phyloP scores from a whole-genome alignment of 1,140 invertebrate genomes.

The Drosophila fuyamai region DNA sequence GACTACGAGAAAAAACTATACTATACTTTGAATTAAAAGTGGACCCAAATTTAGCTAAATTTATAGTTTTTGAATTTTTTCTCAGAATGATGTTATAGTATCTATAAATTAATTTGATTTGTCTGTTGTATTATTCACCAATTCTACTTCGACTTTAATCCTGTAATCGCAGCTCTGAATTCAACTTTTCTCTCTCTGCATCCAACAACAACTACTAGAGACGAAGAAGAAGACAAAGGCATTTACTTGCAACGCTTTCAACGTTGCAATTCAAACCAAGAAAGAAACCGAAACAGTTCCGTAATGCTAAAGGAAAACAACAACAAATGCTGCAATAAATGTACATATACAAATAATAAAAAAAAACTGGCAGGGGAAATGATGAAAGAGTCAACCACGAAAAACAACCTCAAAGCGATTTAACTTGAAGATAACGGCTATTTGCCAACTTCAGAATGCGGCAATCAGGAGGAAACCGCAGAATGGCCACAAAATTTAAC shows the following conservation, averaged over 20 bases:
- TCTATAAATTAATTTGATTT: too few relatives aligned
- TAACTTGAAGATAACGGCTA: constrained; percentile 62
- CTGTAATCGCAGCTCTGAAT: neutral
- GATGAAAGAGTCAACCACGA: constrained; percentile 45
- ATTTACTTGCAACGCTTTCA: constrained; percentile 65
- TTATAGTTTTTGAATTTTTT: too few relatives aligned
- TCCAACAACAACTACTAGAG: constrained; percentile 4
- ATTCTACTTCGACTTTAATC: neutral
- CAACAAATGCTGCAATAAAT: constrained; percentile 52
- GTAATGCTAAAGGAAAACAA: constrained; percentile 66
- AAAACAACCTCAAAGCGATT: constrained; percentile 68
- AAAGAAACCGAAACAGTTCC: constrained; percentile 69
- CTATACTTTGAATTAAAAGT: too few relatives aligned
- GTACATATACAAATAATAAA: constrained; percentile 27
- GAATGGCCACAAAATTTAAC: constrained; percentile 1
- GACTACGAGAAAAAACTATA: too few relatives aligned
- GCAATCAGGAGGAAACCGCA: constrained; percentile 1
- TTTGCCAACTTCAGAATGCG: constrained; percentile 17
- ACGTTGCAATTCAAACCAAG: constrained; percentile 41
- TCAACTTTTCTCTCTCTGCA: neutral
- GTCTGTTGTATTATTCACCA: too few relatives aligned
- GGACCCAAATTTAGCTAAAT: too few relatives aligned
- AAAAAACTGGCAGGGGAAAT: constrained; percentile 44
- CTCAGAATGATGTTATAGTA: too few relatives aligned
- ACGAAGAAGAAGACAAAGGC: constrained; percentile 32